Base-by-base conservation (phyloP, 2,888 invertebrate species). In the Melangyna quadrimaculata region DNA sequence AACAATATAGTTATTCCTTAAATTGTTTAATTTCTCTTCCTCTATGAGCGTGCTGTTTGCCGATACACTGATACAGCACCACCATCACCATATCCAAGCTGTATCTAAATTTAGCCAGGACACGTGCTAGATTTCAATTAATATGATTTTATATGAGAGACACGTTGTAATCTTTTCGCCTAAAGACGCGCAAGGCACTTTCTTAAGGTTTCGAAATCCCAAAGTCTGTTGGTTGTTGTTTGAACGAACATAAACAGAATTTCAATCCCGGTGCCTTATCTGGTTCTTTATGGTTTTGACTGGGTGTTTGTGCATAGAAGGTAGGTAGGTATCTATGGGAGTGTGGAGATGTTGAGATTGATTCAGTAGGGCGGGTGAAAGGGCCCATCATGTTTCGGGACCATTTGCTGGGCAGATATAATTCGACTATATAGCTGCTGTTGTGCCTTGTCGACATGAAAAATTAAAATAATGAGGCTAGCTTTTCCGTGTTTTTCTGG, bases 81-180 rank as follows among this genome's bases (percentile, higher is more conserved):
- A 71, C 40, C 45, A 29, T 3, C 22, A 22, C 37, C 22, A 22
- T 22, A 63, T 51, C 48, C 19, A 37, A 37, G 14, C 19, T 22
- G 35, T 8, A 35, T 81, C 81, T 86, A 86, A 86, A 81, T 81
- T 53, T 86, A 86, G 86, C 77, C 81, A 73, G 81, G 86, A 81
- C 86, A 86, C 86, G 86, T 86, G 86, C 86, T 81, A 86, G 77
- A 78, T 86, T 86, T 86, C 86, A 86, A 81, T 86, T 86, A 81
- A 81, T 81, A 81, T 86, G 86, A 86, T 81, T 77, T 77, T 45
- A 61, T 78, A 81, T 86, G 86, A 86, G 72, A 73, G 81, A 86
- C 81, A 80, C 86, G 81, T 27, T 67, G 84, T 80, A 81, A 86
- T 86, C 81, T 80, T 77, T 81, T 40, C 61, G 19, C 35, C 59